Percentiles rank a stretch among this genome's conserved stretches.
These are phyloP conservation scores for Drosophila melanogaster DNA, from an alignment of 1,140 invertebrate genomes.

Conservation along the genomic window DNA sequence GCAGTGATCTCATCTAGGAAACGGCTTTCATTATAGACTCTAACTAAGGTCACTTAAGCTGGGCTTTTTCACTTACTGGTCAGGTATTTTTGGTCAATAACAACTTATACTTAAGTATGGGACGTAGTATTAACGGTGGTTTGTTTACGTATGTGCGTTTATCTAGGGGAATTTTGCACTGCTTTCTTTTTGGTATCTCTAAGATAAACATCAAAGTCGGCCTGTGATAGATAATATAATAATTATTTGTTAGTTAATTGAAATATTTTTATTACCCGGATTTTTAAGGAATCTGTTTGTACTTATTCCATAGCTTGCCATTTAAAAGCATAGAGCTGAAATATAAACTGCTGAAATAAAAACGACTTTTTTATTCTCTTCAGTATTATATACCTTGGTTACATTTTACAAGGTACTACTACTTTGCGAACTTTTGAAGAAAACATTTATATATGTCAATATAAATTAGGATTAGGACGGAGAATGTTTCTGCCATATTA, in stretches of 20 bases:
- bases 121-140: neutral
- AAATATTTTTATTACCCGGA: neutral
- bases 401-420: too few relatives aligned
- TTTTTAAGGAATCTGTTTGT: too few relatives aligned
- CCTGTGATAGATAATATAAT: neutral
- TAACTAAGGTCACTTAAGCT: neutral
- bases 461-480: too few relatives aligned
- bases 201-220: neutral
- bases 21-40: neutral
- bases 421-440: too few relatives aligned
- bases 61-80: conserved; percentile 12
- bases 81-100: conserved; percentile 1
- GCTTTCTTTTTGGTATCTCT: neutral
- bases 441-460: too few relatives aligned
- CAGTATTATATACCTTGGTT: too few relatives aligned
- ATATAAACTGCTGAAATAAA: too few relatives aligned
- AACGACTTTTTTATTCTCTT: too few relatives aligned
- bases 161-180: neutral
- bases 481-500: too few relatives aligned
- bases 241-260: neutral
- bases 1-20: conserved; percentile 23
- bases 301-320: too few relatives aligned
- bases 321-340: too few relatives aligned
- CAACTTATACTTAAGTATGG: neutral
- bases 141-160: neutral